Evolutionary conservation across 2,113 vertebrate species (phyloP).

Genomic region (Tachuris rubrigastra): DNA sequence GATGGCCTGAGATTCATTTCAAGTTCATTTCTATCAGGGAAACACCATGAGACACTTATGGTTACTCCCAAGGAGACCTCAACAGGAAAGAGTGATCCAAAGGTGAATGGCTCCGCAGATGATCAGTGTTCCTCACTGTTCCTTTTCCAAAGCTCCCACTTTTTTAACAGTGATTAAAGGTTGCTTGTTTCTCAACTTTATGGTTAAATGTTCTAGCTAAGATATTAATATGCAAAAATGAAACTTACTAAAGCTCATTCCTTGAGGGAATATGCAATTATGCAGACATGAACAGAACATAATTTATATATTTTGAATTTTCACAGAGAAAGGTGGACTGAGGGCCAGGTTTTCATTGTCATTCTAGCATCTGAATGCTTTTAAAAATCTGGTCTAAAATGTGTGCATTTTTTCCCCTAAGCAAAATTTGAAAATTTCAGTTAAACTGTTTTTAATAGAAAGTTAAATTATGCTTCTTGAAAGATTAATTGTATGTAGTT

Average conservation of each 20-base stretch:
- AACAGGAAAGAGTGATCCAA: neutral
- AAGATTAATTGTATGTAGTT: neutral
- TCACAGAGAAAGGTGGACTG: neutral
- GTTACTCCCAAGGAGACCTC: neutral
- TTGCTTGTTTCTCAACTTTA: neutral
- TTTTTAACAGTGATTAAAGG: neutral
- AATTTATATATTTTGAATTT: neutral
- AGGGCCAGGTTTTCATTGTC: neutral
- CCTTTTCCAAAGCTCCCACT: neutral
- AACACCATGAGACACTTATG: neutral
- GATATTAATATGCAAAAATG: constrained; percentile 4
- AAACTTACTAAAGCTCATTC: neutral
- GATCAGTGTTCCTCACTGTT: neutral
- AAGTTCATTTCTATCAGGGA: neutral
- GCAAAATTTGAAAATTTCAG: neutral
- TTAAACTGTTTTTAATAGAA: neutral
- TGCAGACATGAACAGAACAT: neutral
- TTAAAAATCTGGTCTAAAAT: neutral
- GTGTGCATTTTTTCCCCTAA: neutral
- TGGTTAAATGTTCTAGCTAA: neutral
- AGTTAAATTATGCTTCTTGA: neutral
- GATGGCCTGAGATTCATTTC: neutral
- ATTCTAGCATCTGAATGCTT: neutral
- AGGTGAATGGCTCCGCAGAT: neutral
- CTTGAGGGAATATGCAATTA: neutral